phyloP scores from a whole-genome alignment of 1,140 invertebrate species.

The Anastatus disparis region DNA sequence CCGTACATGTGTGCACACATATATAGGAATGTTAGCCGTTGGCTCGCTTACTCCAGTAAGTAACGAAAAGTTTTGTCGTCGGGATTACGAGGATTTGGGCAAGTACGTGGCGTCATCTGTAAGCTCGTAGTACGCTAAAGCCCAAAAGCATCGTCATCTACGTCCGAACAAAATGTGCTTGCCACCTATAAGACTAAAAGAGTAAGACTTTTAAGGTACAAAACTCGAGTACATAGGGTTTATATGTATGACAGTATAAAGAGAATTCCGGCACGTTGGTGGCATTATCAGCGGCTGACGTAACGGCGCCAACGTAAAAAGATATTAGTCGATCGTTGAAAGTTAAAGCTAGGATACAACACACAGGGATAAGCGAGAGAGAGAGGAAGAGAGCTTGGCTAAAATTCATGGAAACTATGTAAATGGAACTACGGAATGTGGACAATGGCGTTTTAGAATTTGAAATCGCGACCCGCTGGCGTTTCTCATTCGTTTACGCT shows the following conservation, averaged over 20 bases:
- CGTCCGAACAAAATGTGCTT: slow-evolving; percentile 28
- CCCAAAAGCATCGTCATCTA: neutral
- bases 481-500: too few relatives aligned
- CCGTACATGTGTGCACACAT: neutral
- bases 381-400: neutral
- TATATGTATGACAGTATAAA: neutral
- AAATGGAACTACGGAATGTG: slow-evolving; percentile 34
- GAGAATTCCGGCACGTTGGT: neutral
- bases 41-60: neutral
- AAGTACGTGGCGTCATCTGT: slow-evolving; percentile 33
- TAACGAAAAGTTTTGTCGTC: slow-evolving; percentile 19
- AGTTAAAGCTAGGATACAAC: neutral
- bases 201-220: too few relatives aligned
- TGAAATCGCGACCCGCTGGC: too few relatives aligned
- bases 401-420: slow-evolving; percentile 28
- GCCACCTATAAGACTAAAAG: neutral
- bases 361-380: neutral
- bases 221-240: neutral
- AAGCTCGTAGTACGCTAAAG: slow-evolving; percentile 15
- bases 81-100: slow-evolving; percentile 23
- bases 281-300: slow-evolving; percentile 8
- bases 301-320: slow-evolving; percentile 6
- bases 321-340: slow-evolving; percentile 11
- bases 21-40: neutral
- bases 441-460: slow-evolving; percentile 25